phyloP scores from a whole-genome alignment of 1,140 invertebrate genomes.

The Cylas formicarius region DNA sequence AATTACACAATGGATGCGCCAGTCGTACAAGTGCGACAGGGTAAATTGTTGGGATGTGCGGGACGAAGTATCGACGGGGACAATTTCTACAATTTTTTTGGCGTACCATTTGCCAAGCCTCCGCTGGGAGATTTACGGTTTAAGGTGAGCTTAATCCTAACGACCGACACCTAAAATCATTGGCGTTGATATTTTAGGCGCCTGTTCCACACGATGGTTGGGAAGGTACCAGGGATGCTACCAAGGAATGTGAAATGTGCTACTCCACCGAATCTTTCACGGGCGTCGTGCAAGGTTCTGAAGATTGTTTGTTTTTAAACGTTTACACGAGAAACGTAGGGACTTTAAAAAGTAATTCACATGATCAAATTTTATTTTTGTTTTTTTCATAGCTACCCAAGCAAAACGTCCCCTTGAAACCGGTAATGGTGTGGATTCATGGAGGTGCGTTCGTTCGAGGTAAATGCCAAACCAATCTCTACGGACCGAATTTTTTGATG shows the following conservation, averaged over 20 bases:
- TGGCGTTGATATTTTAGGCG: too few species aligned
- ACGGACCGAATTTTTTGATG: slow-evolving; percentile 54
- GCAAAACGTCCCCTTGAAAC: slow-evolving; percentile 31
- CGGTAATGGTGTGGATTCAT: slow-evolving; percentile 49
- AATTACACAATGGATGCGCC: too few species aligned
- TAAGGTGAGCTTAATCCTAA: too few species aligned
- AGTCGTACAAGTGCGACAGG: too few species aligned
- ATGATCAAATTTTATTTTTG: slow-evolving; percentile 6
- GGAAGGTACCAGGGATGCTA: slow-evolving; percentile 48
- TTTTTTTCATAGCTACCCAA: slow-evolving; percentile 63
- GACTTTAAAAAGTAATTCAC: slow-evolving; percentile 6
- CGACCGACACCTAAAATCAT: too few species aligned
- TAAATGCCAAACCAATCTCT: slow-evolving; percentile 44
- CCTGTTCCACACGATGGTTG: slow-evolving; percentile 50
- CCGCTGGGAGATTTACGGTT: too few species aligned
- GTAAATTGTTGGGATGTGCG: too few species aligned
- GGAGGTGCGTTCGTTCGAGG: slow-evolving; percentile 47
- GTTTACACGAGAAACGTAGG: slow-evolving; percentile 47
- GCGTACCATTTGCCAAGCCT: too few species aligned
- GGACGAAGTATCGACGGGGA: too few species aligned
- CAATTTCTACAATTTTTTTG: too few species aligned
- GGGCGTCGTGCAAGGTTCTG: slow-evolving; percentile 38
- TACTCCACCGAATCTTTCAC: slow-evolving; percentile 39
- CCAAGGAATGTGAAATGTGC: slow-evolving; percentile 46
- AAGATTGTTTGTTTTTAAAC: slow-evolving; percentile 52